phyloP scores from a whole-genome alignment of 2,113 vertebrate genomes.

The Leucopternis melanops region DNA sequence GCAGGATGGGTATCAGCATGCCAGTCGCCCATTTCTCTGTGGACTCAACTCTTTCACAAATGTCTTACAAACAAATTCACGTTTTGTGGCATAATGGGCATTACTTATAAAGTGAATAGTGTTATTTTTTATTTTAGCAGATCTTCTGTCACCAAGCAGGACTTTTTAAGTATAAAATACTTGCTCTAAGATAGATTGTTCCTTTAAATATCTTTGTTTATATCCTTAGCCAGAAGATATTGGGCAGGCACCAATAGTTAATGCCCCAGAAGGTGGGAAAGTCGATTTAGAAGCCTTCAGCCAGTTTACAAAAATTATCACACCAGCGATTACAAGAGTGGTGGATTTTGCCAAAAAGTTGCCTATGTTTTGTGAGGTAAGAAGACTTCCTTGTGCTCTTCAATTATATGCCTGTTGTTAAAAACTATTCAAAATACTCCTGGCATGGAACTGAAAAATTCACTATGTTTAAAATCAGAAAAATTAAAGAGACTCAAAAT shows the following conservation, averaged over 20 bases:
- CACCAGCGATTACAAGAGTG: conserved; percentile 99
- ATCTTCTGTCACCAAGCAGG: neutral
- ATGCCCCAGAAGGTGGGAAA: conserved; percentile 91
- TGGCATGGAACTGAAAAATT: neutral
- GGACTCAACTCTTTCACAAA: neutral
- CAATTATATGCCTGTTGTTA: neutral
- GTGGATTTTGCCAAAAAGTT: conserved; percentile 99
- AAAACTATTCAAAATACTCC: neutral
- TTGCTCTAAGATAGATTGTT: conserved; percentile 42
- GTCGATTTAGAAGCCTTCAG: conserved; percentile 99
- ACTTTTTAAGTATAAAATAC: neutral
- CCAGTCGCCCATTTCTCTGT: neutral
- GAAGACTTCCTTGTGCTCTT: conserved; percentile 26
- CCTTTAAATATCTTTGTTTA: conserved; percentile 65
- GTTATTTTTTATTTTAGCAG: neutral
- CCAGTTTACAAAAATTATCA: conserved; percentile 99
- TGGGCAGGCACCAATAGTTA: conserved; percentile 91
- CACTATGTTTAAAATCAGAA: neutral
- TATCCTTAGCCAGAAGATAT: conserved; percentile 90
- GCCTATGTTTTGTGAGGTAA: conserved; percentile 99
- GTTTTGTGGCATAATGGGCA: neutral
- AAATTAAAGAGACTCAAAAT: neutral
- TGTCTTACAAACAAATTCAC: neutral
- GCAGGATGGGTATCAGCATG: neutral
- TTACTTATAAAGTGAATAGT: neutral